Base-by-base conservation (phyloP, 64 coral and sea anemone genomes). In the Orbicella faveolata region DNA sequence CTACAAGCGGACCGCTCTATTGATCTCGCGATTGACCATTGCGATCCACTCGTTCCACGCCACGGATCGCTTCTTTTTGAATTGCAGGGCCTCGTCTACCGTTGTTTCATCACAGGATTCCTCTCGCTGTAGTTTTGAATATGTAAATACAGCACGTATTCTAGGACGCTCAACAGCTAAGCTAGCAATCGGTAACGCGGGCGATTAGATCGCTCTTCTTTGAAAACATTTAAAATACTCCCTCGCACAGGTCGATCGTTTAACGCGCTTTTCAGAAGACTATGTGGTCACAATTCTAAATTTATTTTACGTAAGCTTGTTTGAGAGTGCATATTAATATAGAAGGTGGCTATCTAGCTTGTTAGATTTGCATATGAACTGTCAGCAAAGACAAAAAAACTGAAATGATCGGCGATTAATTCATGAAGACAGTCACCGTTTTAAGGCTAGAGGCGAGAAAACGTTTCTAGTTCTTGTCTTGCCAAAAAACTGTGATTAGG, bases 321-420 rank as follows among this genome's bases (percentile, higher is more conserved):
- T 37, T 52, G 23, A 70, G 64, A 23, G 67, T 66, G 37, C 65
- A 85, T 51, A 68, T 72, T 72, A 41, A 85, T 52, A 30, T 70
- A n/a, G 65, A 15, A 48, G 82, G 82, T 52, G 82, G 41, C 37
- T 85, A 52, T 51, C 35, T 52, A 44, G 9, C 63, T 23, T 4
- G 2, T 9, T 9, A 52, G 66, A 85, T 85, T 85, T 85, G 64
- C 82, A 85, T 85, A 34, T 67, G 61, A 83, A 66, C 61, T 21
- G 80, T 83, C 62, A 83, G 6, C 34, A 34, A 2, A 41, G 65
- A 72, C 36, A 85, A 85, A 51, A 30, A 65, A 72, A 51, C 21
- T 21, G 3, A 36, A 70, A 16, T 52, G 82, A 85, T 85, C 66
- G 82, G 65, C 39, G 15, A 72, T 85, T 85, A 52, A 52, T 72